Evolutionary conservation across 2,113 vertebrate genomes (phyloP).

Genomic region (Cranoglanis bouderius): DNA sequence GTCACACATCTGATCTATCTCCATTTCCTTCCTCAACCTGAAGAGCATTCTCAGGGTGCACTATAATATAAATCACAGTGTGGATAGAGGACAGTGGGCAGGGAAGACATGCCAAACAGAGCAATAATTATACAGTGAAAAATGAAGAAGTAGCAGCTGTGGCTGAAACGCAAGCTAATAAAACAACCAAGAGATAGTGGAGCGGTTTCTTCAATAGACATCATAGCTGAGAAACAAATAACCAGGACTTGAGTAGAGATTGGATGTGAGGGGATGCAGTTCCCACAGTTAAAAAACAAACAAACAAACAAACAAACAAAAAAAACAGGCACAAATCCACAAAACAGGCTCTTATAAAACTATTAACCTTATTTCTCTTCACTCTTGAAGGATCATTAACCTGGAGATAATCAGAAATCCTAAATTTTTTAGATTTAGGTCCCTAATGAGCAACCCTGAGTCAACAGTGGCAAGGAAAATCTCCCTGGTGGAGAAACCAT

Average conservation of each 20-base stretch:
- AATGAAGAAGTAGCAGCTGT: background rate
- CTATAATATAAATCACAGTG: background rate
- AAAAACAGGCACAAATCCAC: background rate
- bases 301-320: no score
- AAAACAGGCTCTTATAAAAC: background rate
- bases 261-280: background rate
- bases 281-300: background rate
- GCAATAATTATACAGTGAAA: background rate
- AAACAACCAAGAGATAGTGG: no score
- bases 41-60: background rate
- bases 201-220: background rate
- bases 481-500: background rate
- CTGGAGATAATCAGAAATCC: background rate
- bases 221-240: background rate
- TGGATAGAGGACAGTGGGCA: background rate
- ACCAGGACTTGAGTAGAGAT: background rate
- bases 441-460: background rate
- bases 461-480: background rate
- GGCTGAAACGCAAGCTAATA: background rate
- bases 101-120: background rate
- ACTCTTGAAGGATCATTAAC: background rate
- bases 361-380: background rate
- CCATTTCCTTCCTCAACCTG: background rate
- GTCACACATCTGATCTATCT: background rate
- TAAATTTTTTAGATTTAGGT: background rate